Evolutionary conservation across 2,888 invertebrate genomes (phyloP).

Genomic region (Maniola hyperantus): DNA sequence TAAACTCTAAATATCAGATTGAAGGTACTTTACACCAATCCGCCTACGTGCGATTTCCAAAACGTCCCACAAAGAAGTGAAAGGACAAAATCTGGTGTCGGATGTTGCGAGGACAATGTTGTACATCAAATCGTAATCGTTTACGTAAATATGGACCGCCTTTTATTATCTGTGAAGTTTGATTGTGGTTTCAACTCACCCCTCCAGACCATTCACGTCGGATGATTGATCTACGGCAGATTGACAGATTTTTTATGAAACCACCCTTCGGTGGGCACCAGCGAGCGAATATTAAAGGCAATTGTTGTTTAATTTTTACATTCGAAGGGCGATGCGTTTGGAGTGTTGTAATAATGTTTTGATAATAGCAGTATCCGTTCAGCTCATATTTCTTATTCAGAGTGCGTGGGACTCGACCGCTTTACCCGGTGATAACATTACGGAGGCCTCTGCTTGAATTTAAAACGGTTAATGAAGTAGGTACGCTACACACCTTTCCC

Average conservation of each 20-base stretch:
- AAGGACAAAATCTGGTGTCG: conserved; percentile 61
- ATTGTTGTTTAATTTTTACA: conserved; percentile 83
- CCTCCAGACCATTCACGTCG: conserved; percentile 70
- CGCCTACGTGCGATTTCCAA: conserved; percentile 54
- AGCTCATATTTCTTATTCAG: conserved; percentile 81
- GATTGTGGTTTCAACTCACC: conserved; percentile 74
- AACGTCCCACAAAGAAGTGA: conserved; percentile 64
- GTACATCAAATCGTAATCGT: conserved; percentile 76
- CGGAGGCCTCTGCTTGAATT: conserved; percentile 60
- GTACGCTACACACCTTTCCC: conserved; percentile 65
- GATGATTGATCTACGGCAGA: conserved; percentile 81
- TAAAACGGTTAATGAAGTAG: conserved; percentile 56
- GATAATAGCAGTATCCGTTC: conserved; percentile 82
- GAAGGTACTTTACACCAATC: conserved; percentile 37
- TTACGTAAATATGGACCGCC: conserved; percentile 78
- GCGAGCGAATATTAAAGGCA: conserved; percentile 81
- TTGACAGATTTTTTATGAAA: conserved; percentile 81
- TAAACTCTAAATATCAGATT: background rate
- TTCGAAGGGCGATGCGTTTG: conserved; percentile 74
- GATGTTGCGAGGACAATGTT: conserved; percentile 69
- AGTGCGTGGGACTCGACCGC: conserved; percentile 71
- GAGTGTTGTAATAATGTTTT: conserved; percentile 83
- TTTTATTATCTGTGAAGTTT: conserved; percentile 77
- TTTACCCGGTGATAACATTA: conserved; percentile 50
- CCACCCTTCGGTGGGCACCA: conserved; percentile 70